Conservation (phyloP, 2,113 vertebrate species). For the Ceratotherium simum region DNA sequence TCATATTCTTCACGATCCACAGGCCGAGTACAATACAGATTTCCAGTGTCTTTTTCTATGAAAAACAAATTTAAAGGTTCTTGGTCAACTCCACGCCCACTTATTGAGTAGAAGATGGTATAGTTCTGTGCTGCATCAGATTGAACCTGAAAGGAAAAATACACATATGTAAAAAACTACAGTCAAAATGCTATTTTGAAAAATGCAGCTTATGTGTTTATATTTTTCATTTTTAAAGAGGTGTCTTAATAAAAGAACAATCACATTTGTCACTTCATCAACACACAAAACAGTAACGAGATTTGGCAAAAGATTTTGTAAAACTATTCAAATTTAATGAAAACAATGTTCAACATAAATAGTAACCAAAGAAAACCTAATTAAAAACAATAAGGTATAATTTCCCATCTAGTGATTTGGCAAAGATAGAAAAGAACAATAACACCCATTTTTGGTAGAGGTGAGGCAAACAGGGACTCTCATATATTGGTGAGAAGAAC, state of each 20-base stretch:
- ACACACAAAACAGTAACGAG: neutral
- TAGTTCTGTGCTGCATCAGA: constrained; percentile 88
- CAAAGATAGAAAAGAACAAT: neutral
- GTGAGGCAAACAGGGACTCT: neutral
- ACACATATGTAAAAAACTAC: neutral
- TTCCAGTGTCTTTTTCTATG: constrained; percentile 86
- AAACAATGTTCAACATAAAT: neutral
- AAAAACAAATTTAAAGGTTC: constrained; percentile 88
- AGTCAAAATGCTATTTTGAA: neutral
- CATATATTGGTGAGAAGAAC: neutral
- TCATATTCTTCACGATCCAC: constrained; percentile 93
- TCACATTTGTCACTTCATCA: neutral
- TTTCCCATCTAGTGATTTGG: neutral
- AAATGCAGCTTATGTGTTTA: neutral
- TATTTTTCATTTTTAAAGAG: neutral
- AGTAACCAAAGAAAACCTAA: neutral
- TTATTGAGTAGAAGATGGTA: constrained; percentile 88
- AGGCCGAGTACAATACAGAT: constrained; percentile 83
- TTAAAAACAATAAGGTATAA: neutral
- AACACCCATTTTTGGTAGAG: neutral
- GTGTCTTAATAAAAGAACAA: neutral
- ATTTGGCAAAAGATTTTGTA: neutral
- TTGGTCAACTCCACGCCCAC: constrained; percentile 88
- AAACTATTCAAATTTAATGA: neutral
- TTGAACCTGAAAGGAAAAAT: constrained; percentile 86